phyloP scores from a whole-genome alignment of 2,797 vertebrate species.

The Pseudochaenichthys georgianus region DNA sequence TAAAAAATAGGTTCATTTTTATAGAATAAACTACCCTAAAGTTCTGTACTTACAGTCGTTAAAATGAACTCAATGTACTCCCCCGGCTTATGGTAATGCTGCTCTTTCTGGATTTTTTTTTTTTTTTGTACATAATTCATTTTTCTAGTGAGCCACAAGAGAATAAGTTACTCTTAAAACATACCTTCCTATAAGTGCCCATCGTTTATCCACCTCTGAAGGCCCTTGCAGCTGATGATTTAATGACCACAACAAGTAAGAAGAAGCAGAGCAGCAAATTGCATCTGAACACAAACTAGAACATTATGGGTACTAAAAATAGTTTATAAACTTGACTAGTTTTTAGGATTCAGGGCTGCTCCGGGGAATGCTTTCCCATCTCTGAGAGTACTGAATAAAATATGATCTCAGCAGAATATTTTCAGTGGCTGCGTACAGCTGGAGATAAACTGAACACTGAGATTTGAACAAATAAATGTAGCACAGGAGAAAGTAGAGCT shows the following conservation, averaged over 20 bases:
- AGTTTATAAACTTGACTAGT: conserved; percentile 41
- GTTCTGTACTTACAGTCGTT: too few species aligned
- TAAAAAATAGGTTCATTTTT: too few species aligned
- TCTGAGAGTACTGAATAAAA: conserved; percentile 68
- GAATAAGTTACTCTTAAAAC: conserved; percentile 30
- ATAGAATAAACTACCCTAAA: too few species aligned
- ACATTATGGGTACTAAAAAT: conserved; percentile 44
- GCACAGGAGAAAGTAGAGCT: not conserved
- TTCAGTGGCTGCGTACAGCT: conserved; percentile 24
- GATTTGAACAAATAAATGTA: conserved; percentile 9
- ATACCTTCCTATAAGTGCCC: conserved; percentile 25
- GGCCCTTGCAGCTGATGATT: conserved; percentile 46
- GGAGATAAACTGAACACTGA: conserved; percentile 26
- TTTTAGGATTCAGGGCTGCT: conserved; percentile 53
- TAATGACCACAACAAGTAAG: not conserved
- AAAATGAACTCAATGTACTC: too few species aligned
- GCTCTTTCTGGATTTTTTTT: too few species aligned
- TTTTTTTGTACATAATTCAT: conserved; percentile 2
- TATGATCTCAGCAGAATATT: conserved; percentile 60
- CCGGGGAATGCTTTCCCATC: conserved; percentile 52
- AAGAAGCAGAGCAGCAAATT: conserved; percentile 3
- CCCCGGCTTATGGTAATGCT: too few species aligned
- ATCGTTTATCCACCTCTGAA: conserved; percentile 4
- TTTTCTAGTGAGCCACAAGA: not conserved
- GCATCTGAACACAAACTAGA: conserved; percentile 25